Percentiles rank a stretch among this genome's conserved stretches.
Evolutionary conservation across 2,113 vertebrate genomes (phyloP).

Genomic region (Scytalopus superciliaris): DNA sequence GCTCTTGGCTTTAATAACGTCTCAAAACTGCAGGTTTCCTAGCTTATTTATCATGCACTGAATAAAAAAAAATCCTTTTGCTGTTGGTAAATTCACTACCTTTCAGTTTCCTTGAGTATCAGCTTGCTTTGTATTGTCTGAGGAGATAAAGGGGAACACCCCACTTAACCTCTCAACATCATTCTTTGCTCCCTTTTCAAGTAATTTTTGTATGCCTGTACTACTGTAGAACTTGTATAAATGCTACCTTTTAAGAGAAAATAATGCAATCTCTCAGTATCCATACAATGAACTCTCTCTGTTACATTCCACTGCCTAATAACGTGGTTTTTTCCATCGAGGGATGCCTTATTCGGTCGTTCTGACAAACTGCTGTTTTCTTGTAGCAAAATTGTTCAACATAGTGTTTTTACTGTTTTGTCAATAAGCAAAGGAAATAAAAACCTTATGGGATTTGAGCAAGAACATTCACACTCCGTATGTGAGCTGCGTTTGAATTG

Average conservation of each 20-base stretch:
- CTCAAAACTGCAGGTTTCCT: conserved; percentile 17
- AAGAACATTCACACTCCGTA: conserved; percentile 66
- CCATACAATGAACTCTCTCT: not conserved
- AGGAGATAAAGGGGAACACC: conserved; percentile 38
- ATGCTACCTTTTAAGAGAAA: conserved; percentile 37
- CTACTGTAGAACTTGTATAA: not conserved
- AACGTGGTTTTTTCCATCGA: conserved; percentile 1
- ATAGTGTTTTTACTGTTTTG: conserved; percentile 62
- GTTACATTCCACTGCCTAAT: conserved; percentile 9
- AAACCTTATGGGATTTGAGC: conserved; percentile 62
- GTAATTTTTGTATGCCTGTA: conserved; percentile 15
- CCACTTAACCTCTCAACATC: conserved; percentile 44
- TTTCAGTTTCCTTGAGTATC: conserved; percentile 39
- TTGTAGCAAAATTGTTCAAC: conserved; percentile 56
- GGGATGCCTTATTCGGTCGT: conserved; percentile 9
- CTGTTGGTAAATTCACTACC: conserved; percentile 40
- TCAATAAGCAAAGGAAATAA: conserved; percentile 63
- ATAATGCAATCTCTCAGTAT: not conserved
- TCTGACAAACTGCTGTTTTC: conserved; percentile 68
- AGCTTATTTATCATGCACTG: conserved; percentile 27
- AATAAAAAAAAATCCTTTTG: conserved; percentile 33
- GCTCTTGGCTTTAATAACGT: conserved; percentile 47
- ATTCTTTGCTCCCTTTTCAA: conserved; percentile 29
- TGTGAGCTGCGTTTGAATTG: conserved; percentile 66
- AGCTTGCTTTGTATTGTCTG: conserved; percentile 32